phyloP scores from a whole-genome alignment of 1,140 invertebrate genomes.

The Trypoxylus dichotomus region DNA sequence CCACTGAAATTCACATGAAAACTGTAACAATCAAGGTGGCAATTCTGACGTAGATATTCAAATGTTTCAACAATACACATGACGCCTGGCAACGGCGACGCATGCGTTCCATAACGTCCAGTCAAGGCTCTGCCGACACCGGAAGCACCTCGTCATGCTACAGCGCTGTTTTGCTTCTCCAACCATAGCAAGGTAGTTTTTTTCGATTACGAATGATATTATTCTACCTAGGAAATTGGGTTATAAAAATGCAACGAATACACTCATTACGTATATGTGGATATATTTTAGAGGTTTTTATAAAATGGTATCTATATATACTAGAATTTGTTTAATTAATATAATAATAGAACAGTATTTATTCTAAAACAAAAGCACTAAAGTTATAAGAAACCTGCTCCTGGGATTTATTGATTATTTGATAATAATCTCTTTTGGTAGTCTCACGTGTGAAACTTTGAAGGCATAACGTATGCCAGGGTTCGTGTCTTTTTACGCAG shows the following conservation, averaged over 20 bases:
- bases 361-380: too few species aligned
- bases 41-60: slow-evolving; percentile 51
- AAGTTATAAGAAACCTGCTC: background rate
- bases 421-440: slow-evolving; percentile 19
- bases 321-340: too few species aligned
- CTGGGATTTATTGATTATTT: slow-evolving; percentile 23
- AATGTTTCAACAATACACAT: slow-evolving; percentile 49
- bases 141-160: slow-evolving; percentile 52
- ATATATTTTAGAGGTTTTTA: background rate
- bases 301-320: too few species aligned
- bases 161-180: slow-evolving; percentile 48
- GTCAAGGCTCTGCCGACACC: slow-evolving; percentile 45
- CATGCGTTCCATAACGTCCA: slow-evolving; percentile 42
- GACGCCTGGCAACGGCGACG: slow-evolving; percentile 49
- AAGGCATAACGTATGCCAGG: background rate
- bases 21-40: slow-evolving; percentile 48
- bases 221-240: slow-evolving; percentile 24
- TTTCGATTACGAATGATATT: slow-evolving; percentile 19
- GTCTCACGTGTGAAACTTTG: background rate
- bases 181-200: slow-evolving; percentile 37
- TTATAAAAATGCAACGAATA: background rate
- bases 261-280: background rate
- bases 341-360: too few species aligned
- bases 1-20: slow-evolving; percentile 50
- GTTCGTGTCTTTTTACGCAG: background rate